phyloP scores from a whole-genome alignment of 2,113 vertebrate species.

The Origma solitaria region DNA sequence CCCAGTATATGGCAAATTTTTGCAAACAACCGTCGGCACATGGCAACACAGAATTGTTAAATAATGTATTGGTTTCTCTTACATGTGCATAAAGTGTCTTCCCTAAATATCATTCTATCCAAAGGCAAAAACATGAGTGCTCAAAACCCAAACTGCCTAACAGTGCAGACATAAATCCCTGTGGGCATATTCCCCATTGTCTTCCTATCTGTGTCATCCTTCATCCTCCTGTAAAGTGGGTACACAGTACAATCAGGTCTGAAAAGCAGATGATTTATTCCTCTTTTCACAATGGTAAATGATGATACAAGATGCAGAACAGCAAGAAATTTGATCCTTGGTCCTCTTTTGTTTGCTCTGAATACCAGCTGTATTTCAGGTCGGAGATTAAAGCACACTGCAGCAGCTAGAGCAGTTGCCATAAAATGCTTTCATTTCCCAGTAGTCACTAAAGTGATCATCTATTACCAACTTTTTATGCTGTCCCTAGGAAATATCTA shows the following conservation, averaged over 20 bases:
- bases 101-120: not conserved
- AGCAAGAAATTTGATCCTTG: conserved; percentile 25
- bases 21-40: not conserved
- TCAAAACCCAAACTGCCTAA: not conserved
- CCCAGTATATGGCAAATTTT: not conserved
- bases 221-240: conserved; percentile 5
- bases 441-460: not conserved
- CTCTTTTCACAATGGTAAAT: not conserved
- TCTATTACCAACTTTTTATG: not conserved
- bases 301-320: not conserved
- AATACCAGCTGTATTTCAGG: conserved; percentile 11
- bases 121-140: not conserved
- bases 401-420: not conserved
- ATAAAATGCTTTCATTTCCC: not conserved
- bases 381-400: not conserved
- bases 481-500: not conserved
- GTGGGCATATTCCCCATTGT: not conserved
- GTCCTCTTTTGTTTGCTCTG: not conserved
- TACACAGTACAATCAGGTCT: not conserved
- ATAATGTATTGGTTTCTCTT: conserved; percentile 26
- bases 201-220: not conserved
- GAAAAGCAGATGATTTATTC: conserved; percentile 35
- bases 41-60: not conserved
- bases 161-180: not conserved
- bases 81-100: not conserved